A percentile compares a stretch with the other conserved stretches of the same genome.
These are phyloP conservation scores for Gastracanthus pulcherrimus DNA, from an alignment of 2,888 invertebrate species.

Conservation along the genomic window DNA sequence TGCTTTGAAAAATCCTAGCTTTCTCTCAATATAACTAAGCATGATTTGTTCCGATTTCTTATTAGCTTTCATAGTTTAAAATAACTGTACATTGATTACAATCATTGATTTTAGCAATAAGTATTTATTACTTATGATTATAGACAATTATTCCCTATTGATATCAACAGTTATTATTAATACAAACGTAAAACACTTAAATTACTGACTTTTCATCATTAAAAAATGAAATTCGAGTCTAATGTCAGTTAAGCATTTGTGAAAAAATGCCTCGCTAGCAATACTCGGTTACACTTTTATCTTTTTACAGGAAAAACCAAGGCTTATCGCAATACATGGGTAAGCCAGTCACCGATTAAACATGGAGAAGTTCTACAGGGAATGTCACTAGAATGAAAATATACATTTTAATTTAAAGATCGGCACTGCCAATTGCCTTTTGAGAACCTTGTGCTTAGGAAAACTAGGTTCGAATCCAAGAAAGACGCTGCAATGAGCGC, in stretches of 20 bases:
- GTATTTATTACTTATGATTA: constrained; percentile 33
- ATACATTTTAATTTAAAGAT: constrained; percentile 13
- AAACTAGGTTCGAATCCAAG: too few species aligned
- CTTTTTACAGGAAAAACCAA: constrained; percentile 29
- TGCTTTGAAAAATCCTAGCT: constrained; percentile 15
- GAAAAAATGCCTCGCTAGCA: constrained; percentile 21
- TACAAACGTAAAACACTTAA: constrained; percentile 51
- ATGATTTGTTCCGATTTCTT: constrained; percentile 2
- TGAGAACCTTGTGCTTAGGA: too few species aligned
- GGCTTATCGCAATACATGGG: not conserved
- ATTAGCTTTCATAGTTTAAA: not conserved
- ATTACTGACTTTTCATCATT: constrained; percentile 51
- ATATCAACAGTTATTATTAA: too few species aligned
- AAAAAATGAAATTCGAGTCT: constrained; percentile 37
- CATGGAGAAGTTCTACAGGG: constrained; percentile 17
- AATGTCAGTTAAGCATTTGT: constrained; percentile 23
- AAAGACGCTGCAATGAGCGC: too few species aligned
- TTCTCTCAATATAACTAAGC: constrained; percentile 6
- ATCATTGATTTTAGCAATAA: constrained; percentile 19
- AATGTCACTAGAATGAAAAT: constrained; percentile 18
- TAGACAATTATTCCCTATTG: too few species aligned
- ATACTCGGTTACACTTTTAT: not conserved
- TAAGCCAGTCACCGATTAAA: not conserved
- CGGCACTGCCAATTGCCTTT: not conserved
- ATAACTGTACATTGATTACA: constrained; percentile 46